These are phyloP conservation scores for Drosophila watanabei DNA, from an alignment of 1,140 invertebrate species.

Conservation along the genomic window DNA sequence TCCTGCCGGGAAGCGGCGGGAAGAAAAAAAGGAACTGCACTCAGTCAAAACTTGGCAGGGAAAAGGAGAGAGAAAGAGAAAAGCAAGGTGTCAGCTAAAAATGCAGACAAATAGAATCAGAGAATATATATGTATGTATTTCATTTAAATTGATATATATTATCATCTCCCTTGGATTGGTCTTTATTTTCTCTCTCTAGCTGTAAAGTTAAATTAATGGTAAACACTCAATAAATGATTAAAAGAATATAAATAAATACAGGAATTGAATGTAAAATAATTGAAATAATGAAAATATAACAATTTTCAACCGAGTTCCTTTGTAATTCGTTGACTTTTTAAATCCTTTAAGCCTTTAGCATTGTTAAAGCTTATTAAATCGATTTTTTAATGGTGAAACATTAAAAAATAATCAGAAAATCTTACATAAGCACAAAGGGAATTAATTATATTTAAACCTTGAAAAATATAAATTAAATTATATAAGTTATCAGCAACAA, in stretches of 20 bases:
- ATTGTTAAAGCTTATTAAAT: background rate
- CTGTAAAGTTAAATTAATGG: background rate
- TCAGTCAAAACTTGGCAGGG: constrained; percentile 46
- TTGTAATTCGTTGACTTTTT: background rate
- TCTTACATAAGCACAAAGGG: background rate
- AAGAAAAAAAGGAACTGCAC: constrained; percentile 21
- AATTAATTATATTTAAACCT: background rate
- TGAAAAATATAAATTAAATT: background rate
- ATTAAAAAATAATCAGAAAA: background rate
- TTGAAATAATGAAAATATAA: background rate
- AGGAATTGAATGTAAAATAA: background rate
- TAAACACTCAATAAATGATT: background rate
- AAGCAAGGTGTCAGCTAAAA: background rate
- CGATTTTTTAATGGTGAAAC: background rate
- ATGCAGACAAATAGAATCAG: constrained; percentile 8
- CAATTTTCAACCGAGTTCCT: background rate
- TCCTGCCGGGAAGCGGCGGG: constrained; percentile 12
- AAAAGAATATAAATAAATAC: background rate
- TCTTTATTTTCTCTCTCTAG: background rate
- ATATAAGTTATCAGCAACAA: no score
- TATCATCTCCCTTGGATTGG: background rate
- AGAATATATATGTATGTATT: background rate
- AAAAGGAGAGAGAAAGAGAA: constrained; percentile 3
- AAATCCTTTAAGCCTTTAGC: background rate
- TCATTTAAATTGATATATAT: constrained; percentile 1